Conservation (phyloP, 2,888 invertebrate species). For the Cistogaster globosa region DNA sequence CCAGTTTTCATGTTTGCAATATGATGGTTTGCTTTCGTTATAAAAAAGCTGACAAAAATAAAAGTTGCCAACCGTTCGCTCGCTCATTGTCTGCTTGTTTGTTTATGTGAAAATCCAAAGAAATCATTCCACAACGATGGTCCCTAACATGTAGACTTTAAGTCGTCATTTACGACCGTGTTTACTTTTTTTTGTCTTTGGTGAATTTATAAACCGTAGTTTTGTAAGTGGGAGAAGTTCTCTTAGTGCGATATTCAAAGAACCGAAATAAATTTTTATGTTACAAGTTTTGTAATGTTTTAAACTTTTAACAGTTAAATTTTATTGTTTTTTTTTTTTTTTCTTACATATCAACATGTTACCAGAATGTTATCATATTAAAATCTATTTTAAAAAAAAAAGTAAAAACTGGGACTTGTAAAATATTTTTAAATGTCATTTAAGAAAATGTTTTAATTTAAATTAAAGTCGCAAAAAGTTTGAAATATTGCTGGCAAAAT, state of each 20-base stretch:
- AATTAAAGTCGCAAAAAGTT: too few relatives aligned
- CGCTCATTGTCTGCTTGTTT: background rate
- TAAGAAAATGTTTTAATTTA: too few relatives aligned
- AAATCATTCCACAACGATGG: conserved; percentile 60
- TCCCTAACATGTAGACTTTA: conserved; percentile 55
- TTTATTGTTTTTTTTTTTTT: background rate
- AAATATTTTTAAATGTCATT: too few relatives aligned
- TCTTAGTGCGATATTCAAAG: background rate
- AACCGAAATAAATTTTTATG: background rate
- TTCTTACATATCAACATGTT: background rate
- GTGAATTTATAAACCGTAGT: conserved; percentile 14
- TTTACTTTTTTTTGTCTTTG: background rate
- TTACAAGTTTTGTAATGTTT: background rate
- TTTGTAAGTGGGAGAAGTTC: conserved; percentile 24
- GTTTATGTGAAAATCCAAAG: conserved; percentile 38
- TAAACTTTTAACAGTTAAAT: background rate
- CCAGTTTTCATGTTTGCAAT: conserved; percentile 54
- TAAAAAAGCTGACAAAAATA: conserved; percentile 8
- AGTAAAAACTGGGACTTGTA: background rate
- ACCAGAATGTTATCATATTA: too few relatives aligned
- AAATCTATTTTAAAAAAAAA: background rate
- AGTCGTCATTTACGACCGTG: conserved; percentile 37
- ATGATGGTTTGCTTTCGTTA: conserved; percentile 10
- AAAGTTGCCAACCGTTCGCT: conserved; percentile 19
- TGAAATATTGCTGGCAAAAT: too few relatives aligned